Percentiles rank a stretch among this genome's conserved stretches.
These are phyloP conservation scores for Homalodisca vitripennis DNA, from an alignment of 1,140 invertebrate genomes.

Conservation along the genomic window DNA sequence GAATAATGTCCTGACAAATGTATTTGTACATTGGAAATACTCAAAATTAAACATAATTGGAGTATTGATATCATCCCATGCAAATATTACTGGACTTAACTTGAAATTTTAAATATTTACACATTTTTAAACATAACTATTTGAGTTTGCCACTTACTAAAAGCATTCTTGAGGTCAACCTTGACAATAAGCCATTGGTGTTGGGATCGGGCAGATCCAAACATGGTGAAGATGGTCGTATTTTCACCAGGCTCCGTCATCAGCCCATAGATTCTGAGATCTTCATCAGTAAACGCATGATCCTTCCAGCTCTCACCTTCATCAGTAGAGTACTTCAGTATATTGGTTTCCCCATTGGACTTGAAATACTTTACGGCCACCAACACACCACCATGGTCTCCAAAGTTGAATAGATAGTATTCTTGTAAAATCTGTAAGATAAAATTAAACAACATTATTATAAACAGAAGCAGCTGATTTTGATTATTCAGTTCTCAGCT, in stretches of 20 bases:
- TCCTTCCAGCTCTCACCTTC: conserved; percentile 80
- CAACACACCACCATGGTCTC: conserved; percentile 86
- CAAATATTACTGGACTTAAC: not conserved
- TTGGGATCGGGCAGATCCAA: conserved; percentile 71
- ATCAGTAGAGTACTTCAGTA: conserved; percentile 80
- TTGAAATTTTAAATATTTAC: not conserved
- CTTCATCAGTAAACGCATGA: conserved; percentile 66
- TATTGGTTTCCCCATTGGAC: conserved; percentile 66
- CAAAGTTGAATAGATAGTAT: conserved; percentile 84
- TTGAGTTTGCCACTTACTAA: conserved; percentile 50
- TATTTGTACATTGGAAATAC: too few relatives aligned
- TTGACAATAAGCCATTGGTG: conserved; percentile 89
- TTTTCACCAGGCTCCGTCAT: conserved; percentile 92
- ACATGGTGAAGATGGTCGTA: conserved; percentile 88
- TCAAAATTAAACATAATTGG: too few relatives aligned
- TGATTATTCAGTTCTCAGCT: too few relatives aligned
- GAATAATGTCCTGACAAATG: too few relatives aligned
- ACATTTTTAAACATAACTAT: not conserved
- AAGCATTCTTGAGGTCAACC: conserved; percentile 71
- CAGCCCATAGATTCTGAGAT: conserved; percentile 77
- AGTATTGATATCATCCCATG: too few relatives aligned
- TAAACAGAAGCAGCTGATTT: too few relatives aligned
- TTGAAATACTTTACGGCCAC: conserved; percentile 82
- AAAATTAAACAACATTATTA: too few relatives aligned
- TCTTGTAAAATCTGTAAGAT: conserved; percentile 64